Conservation (phyloP, 2,888 invertebrate genomes). For the Geotrupes spiniger region DNA sequence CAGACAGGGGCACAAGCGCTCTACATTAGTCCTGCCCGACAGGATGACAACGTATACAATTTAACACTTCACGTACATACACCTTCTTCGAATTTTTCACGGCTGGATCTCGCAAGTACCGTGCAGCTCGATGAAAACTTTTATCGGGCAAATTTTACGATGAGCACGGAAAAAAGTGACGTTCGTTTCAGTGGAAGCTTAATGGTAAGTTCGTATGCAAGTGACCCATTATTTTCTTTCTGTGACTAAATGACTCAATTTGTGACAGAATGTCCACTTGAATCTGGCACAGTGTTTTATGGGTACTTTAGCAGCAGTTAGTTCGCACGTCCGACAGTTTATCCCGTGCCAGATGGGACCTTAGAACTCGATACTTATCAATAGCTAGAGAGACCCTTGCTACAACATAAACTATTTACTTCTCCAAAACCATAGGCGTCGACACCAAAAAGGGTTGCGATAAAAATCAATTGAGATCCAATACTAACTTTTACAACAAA, state of each 20-base stretch:
- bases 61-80: constrained; percentile 54
- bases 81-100: constrained; percentile 54
- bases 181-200: constrained; percentile 54
- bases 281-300: constrained; percentile 3
- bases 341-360: constrained; percentile 6
- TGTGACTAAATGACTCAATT: neutral
- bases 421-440: neutral
- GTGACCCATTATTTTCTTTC: constrained; percentile 6
- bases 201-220: constrained; percentile 48
- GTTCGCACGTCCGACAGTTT: constrained; percentile 1
- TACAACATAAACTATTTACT: constrained; percentile 35
- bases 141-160: constrained; percentile 53
- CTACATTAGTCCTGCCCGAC: constrained; percentile 51
- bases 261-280: constrained; percentile 4
- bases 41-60: constrained; percentile 46
- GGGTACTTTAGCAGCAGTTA: constrained; percentile 1
- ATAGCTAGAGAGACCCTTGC: constrained; percentile 19
- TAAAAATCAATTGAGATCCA: no score
- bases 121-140: constrained; percentile 54
- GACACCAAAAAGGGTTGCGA: no score
- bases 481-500: no score
- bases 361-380: constrained; percentile 17
- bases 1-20: constrained; percentile 53
- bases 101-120: constrained; percentile 50
- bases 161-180: constrained; percentile 52